Base-by-base conservation (phyloP, 1,140 invertebrate species). In the Drosophila seguyi region DNA sequence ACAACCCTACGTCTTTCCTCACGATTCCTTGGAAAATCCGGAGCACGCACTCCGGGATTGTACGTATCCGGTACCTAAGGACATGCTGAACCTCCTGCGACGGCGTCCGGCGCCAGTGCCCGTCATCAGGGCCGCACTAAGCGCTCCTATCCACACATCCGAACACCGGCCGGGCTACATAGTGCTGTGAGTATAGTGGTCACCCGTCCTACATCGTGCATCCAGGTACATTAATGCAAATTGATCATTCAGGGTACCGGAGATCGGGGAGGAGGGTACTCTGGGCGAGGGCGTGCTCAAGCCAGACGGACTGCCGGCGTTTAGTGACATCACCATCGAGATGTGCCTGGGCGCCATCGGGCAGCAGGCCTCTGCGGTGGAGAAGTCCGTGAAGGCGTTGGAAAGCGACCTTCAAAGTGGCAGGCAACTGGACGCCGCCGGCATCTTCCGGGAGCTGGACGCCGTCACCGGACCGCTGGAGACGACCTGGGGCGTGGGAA, bases 401-500 rank as follows among this genome's bases (percentile, higher is more conserved):
- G 91, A 92, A 36, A 63, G 55, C 41, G 79, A 83, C 0, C 74
- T 92, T 14, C 29, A 75, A 18, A 61, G 47, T 18, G 94, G 93
- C 81, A 91, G 90, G 84, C 93, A 79, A 25, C 67, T 93, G 34
- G 95, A 96, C 93, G 94, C 95, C 47, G 93, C 94, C 14, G 95
- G 96, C 82, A 94, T 98, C n/a, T 95, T 98, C 60, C 92, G 95
- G 58, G 96, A 96, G 11, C 85, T 98, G 13, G 98, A 99, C 86
- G 94, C 95, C 72, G 91, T 95, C 1, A 94, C 95, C 27, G 94
- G 94, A 10, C 95, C 96, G 22, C 93, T 99, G 39, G 96, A 97
- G 83, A 94, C 95, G 36, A 97, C 96, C n/a, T 98, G 97, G 96
- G 96, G 96, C 34, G 94, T 97, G 71, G 95, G 97, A 0, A 98